Conservation (phyloP, 1,140 invertebrate genomes). For the Akabosia matsudoensis region DNA sequence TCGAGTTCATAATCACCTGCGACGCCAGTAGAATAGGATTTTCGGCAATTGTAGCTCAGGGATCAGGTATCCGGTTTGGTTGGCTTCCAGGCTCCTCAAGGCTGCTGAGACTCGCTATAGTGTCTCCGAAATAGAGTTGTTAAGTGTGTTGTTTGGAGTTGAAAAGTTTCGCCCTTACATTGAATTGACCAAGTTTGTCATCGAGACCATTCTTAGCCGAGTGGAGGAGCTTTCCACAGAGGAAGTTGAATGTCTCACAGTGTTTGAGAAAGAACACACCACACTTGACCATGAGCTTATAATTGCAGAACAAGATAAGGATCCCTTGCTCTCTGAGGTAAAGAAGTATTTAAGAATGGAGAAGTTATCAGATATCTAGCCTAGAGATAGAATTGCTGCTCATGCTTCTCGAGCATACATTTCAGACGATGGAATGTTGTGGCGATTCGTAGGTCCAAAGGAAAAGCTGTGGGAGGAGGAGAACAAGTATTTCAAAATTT, state of each 20-base stretch:
- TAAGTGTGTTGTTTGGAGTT: constrained; percentile 55
- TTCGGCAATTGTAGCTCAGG: constrained; percentile 47
- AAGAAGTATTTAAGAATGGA: not conserved
- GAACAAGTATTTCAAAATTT: not conserved
- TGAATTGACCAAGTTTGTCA: constrained; percentile 53
- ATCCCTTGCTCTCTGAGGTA: not conserved
- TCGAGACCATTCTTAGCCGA: constrained; percentile 55
- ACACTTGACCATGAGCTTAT: not conserved
- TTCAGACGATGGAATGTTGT: not conserved
- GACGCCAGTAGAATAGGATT: constrained; percentile 46
- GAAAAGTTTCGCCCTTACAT: constrained; percentile 55
- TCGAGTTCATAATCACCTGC: constrained; percentile 46
- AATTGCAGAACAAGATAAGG: not conserved
- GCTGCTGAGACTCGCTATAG: constrained; percentile 53
- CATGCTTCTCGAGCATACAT: not conserved
- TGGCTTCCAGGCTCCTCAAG: constrained; percentile 52
- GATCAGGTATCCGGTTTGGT: constrained; percentile 49
- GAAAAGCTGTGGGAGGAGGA: not conserved
- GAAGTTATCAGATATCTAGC: not conserved
- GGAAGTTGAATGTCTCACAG: not conserved
- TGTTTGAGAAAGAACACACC: constrained; percentile 27
- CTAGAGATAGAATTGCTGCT: not conserved
- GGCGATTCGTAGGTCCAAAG: not conserved
- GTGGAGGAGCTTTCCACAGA: constrained; percentile 51
- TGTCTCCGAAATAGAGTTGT: constrained; percentile 54